A percentile compares a stretch with the other conserved stretches of the same genome.
Evolutionary conservation across 1,140 invertebrate genomes (phyloP).

Genomic region (Oncopodura yosiiana): DNA sequence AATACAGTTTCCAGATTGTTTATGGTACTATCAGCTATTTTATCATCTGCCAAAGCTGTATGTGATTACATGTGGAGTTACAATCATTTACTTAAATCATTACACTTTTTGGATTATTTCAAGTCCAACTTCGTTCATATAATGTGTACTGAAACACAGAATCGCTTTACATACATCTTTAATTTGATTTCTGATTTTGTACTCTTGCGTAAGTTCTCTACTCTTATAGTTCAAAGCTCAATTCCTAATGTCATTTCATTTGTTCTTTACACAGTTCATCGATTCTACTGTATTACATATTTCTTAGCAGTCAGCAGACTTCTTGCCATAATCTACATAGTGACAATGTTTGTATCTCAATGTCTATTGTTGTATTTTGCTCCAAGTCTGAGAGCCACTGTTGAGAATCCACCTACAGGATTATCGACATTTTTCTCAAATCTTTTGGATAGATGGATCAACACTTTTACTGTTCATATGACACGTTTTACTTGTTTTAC

Average conservation of each 20-base stretch:
- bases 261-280: background rate
- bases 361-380: background rate
- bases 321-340: background rate
- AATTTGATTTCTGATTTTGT: slow-evolving; percentile 2
- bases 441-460: slow-evolving; percentile 5
- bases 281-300: slow-evolving; percentile 4
- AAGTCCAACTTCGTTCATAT: background rate
- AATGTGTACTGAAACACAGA: background rate
- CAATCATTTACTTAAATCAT: background rate
- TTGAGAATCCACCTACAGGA: slow-evolving; percentile 6
- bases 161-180: background rate
- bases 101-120: slow-evolving; percentile 7
- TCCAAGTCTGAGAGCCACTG: background rate
- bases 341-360: slow-evolving; percentile 1
- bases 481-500: slow-evolving; percentile 4
- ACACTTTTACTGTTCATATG: slow-evolving; percentile 8
- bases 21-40: slow-evolving; percentile 5
- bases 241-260: background rate
- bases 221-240: background rate
- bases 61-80: slow-evolving; percentile 1
- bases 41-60: slow-evolving; percentile 7
- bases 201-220: background rate
- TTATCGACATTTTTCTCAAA: slow-evolving; percentile 6
- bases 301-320: slow-evolving; percentile 5
- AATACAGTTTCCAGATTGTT: background rate